Percentiles rank a stretch among this genome's conserved stretches.
Conservation (phyloP, 1,140 invertebrate species). For the Phocides pigmalion region DNA sequence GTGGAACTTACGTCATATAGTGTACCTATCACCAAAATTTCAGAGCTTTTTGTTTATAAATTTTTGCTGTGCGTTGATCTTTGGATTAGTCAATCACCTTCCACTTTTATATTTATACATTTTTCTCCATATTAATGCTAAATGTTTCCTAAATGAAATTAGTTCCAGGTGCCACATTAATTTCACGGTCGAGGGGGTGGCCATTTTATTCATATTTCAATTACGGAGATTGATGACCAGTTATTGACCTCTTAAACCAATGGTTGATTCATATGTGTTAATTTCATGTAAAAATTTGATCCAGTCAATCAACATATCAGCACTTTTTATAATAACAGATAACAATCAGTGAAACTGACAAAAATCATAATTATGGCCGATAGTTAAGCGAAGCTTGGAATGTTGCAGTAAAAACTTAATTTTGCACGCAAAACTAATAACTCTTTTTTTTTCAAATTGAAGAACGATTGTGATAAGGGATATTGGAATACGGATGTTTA, state of each 20-base stretch:
- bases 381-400: slow-evolving; percentile 5
- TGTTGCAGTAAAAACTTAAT: slow-evolving; percentile 1
- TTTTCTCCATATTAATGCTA: not conserved
- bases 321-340: not conserved
- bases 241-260: slow-evolving; percentile 23
- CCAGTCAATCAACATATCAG: slow-evolving; percentile 11
- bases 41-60: too few relatives aligned
- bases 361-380: not conserved
- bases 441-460: not conserved
- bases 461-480: not conserved
- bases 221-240: slow-evolving; percentile 14
- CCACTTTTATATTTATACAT: too few relatives aligned
- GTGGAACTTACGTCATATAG: too few relatives aligned
- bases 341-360: slow-evolving; percentile 3
- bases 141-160: not conserved
- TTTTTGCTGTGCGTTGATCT: too few relatives aligned
- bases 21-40: too few relatives aligned
- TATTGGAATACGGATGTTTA: too few relatives aligned
- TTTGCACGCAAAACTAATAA: not conserved
- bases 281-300: slow-evolving; percentile 22
- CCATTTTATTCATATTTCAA: slow-evolving; percentile 22
- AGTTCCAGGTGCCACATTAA: slow-evolving; percentile 3
- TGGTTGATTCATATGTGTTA: not conserved
- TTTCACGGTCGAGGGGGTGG: slow-evolving; percentile 1
- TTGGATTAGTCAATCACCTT: too few relatives aligned